These are phyloP conservation scores for Parus major DNA, from an alignment of 2,113 vertebrate genomes.

Conservation along the genomic window DNA sequence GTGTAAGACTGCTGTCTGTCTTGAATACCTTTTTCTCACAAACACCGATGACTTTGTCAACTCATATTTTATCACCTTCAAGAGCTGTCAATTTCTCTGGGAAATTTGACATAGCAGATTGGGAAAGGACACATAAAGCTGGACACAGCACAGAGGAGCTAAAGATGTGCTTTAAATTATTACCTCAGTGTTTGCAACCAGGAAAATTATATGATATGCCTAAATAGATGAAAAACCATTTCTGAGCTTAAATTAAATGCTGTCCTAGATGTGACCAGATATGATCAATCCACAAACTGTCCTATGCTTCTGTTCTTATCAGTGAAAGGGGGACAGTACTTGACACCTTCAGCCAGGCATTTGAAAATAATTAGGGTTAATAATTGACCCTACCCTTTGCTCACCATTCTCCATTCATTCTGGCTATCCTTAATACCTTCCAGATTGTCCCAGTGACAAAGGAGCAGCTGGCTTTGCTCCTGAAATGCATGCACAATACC, in stretches of 20 bases:
- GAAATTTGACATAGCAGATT: not conserved
- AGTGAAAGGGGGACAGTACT: not conserved
- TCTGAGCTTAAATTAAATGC: not conserved
- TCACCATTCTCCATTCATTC: not conserved
- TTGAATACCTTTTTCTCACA: not conserved
- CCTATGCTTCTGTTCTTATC: not conserved
- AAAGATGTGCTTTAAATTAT: not conserved
- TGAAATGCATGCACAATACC: not conserved
- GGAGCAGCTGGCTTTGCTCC: not conserved
- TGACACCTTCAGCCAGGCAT: not conserved
- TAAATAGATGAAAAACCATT: not conserved
- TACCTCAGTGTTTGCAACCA: not conserved
- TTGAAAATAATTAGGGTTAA: not conserved
- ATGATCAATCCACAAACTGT: too few relatives aligned
- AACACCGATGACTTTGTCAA: not conserved
- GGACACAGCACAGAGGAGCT: not conserved
- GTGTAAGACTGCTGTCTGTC: not conserved
- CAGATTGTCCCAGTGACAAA: not conserved
- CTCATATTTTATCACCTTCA: not conserved
- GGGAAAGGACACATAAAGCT: not conserved
- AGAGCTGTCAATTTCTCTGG: not conserved
- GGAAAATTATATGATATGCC: not conserved
- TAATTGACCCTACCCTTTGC: not conserved
- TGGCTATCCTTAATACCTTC: not conserved
- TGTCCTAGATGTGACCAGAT: not conserved